A percentile compares a stretch with the other conserved stretches of the same genome.
Conservation (phyloP, 2,888 invertebrate species). For the Mylabris sibirica region DNA sequence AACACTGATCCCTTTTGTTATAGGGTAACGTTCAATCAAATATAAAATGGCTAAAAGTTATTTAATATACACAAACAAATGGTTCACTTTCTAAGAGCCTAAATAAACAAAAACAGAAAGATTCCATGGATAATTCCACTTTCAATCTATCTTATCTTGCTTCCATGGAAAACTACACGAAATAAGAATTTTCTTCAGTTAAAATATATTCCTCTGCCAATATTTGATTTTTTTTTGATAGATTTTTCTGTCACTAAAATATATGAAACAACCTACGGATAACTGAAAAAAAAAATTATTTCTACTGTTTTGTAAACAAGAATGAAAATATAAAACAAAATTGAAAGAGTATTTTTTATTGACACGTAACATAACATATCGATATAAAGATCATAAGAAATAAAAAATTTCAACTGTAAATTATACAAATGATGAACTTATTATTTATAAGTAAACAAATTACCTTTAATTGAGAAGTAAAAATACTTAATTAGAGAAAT, state of each 20-base stretch:
- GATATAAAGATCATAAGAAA: neutral
- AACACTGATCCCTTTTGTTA: too few relatives aligned
- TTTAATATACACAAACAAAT: neutral
- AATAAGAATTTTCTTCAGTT: neutral
- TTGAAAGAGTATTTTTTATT: neutral
- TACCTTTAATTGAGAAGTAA: too few relatives aligned
- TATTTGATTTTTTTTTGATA: neutral
- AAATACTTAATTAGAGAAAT: neutral
- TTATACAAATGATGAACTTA: too few relatives aligned
- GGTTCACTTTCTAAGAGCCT: neutral
- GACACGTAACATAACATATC: neutral
- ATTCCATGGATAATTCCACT: neutral
- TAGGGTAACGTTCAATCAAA: neutral
- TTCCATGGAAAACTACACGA: neutral
- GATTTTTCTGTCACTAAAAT: neutral
- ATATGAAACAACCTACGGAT: neutral
- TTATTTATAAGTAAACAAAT: too few relatives aligned
- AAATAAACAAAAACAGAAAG: neutral
- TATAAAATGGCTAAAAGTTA: neutral
- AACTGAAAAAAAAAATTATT: neutral
- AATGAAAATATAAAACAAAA: neutral
- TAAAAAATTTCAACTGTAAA: too few relatives aligned
- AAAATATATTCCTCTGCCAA: neutral
- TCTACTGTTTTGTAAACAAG: neutral
- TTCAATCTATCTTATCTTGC: neutral